Percentiles rank a stretch among this genome's conserved stretches.
Conservation (phyloP, 2,797 vertebrate genomes). For the Saxicola maurus region DNA sequence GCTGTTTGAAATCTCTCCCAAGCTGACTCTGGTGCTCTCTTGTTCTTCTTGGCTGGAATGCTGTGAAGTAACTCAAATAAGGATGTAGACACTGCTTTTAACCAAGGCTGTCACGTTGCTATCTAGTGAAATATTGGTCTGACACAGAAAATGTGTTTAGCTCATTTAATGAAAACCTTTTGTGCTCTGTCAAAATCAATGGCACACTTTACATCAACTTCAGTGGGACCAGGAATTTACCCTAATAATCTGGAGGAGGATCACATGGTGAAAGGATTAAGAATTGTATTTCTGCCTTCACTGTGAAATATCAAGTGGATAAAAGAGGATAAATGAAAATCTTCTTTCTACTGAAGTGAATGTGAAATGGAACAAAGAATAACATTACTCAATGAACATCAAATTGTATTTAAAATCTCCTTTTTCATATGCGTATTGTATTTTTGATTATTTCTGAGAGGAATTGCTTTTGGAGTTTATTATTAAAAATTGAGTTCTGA, state of each 20-base stretch:
- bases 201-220: slow-evolving; percentile 31
- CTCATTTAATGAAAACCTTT: slow-evolving; percentile 52
- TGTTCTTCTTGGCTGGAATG: slow-evolving; percentile 9
- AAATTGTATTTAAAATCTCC: neutral
- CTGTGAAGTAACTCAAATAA: slow-evolving; percentile 17
- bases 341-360: slow-evolving; percentile 22
- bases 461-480: neutral
- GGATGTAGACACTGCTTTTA: slow-evolving; percentile 13
- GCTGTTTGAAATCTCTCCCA: neutral
- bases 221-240: slow-evolving; percentile 27
- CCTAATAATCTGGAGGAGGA: slow-evolving; percentile 46
- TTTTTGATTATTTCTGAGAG: slow-evolving; percentile 2
- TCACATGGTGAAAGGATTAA: slow-evolving; percentile 48
- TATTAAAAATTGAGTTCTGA: neutral
- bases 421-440: neutral
- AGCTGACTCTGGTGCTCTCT: neutral
- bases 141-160: slow-evolving; percentile 37
- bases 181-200: slow-evolving; percentile 34
- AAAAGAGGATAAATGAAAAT: slow-evolving; percentile 39
- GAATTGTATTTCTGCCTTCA: slow-evolving; percentile 49
- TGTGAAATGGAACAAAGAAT: neutral
- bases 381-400: neutral
- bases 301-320: slow-evolving; percentile 50
- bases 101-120: neutral
- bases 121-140: slow-evolving; percentile 28